These are phyloP conservation scores for Zalophus californianus DNA, from an alignment of 2,797 vertebrate genomes.

Conservation along the genomic window DNA sequence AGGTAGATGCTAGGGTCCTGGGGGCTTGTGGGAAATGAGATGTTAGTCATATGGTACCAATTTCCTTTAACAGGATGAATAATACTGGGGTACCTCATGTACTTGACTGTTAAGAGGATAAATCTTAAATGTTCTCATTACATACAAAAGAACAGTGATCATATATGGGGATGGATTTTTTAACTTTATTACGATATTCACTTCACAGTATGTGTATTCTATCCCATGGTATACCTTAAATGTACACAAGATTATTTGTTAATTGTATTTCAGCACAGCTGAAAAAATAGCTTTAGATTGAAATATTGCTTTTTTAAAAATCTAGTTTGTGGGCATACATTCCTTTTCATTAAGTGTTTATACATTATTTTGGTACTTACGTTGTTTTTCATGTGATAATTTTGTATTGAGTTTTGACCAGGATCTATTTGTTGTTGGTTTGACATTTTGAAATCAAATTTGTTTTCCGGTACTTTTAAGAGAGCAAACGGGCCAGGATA, in stretches of 20 bases:
- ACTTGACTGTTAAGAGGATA: not conserved
- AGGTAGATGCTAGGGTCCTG: not conserved
- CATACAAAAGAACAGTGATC: not conserved
- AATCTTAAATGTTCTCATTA: not conserved
- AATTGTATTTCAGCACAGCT: not conserved
- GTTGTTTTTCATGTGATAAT: not conserved
- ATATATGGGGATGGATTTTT: not conserved
- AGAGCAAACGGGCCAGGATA: not conserved
- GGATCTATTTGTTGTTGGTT: not conserved
- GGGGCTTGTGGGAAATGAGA: not conserved
- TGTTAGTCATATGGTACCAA: not conserved
- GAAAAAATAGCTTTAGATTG: not conserved
- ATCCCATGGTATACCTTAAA: not conserved
- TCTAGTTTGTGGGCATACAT: not conserved
- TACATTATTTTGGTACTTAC: not conserved
- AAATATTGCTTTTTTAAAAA: not conserved
- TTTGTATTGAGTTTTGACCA: constrained; percentile 4
- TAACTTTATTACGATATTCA: not conserved
- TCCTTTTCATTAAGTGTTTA: not conserved
- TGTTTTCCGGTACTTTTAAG: not conserved
- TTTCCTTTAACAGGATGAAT: not conserved
- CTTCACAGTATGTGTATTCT: not conserved
- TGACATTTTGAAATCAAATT: constrained; percentile 7
- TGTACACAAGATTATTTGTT: not conserved
- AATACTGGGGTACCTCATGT: not conserved